A percentile compares a stretch with the other conserved stretches of the same genome.
Evolutionary conservation across 2,888 invertebrate genomes (phyloP).

Genomic region (Amphipoea lucens): DNA sequence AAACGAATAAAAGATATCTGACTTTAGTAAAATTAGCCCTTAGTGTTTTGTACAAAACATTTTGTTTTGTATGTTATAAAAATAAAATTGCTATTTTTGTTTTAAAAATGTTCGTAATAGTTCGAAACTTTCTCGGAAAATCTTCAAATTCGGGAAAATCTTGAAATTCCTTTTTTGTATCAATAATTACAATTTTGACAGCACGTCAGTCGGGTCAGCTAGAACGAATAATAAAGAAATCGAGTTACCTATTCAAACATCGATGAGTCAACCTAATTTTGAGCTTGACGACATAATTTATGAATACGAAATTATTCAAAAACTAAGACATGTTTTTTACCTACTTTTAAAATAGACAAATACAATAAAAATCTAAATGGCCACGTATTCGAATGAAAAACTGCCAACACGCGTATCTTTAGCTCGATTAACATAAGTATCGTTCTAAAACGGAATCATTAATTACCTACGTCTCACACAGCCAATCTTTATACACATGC

Average conservation of each 20-base stretch:
- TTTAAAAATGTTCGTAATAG: background rate
- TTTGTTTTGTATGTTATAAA: background rate
- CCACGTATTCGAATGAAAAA: conserved; percentile 29
- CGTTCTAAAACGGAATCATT: conserved; percentile 56
- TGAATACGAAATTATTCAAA: conserved; percentile 14
- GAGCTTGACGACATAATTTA: conserved; percentile 15
- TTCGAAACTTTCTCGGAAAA: background rate
- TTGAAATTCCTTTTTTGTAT: background rate
- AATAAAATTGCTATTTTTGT: background rate
- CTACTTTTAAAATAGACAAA: conserved; percentile 1
- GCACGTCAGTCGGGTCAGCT: background rate
- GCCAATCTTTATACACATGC: conserved; percentile 55
- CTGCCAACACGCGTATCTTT: conserved; percentile 19
- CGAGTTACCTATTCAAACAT: background rate
- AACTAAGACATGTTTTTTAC: conserved; percentile 7
- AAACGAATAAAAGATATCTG: no score
- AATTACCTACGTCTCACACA: conserved; percentile 49
- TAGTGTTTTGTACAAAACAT: background rate
- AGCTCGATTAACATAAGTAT: conserved; percentile 51
- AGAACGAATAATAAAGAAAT: conserved; percentile 3
- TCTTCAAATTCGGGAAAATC: background rate
- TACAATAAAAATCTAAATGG: conserved; percentile 4
- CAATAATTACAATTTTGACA: background rate
- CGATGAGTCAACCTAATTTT: conserved; percentile 26
- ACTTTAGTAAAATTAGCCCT: no score